Percentiles rank a stretch among this genome's conserved stretches.
These are phyloP conservation scores for Ceriagrion tenellum DNA, from an alignment of 2,888 invertebrate species.

Conservation along the genomic window DNA sequence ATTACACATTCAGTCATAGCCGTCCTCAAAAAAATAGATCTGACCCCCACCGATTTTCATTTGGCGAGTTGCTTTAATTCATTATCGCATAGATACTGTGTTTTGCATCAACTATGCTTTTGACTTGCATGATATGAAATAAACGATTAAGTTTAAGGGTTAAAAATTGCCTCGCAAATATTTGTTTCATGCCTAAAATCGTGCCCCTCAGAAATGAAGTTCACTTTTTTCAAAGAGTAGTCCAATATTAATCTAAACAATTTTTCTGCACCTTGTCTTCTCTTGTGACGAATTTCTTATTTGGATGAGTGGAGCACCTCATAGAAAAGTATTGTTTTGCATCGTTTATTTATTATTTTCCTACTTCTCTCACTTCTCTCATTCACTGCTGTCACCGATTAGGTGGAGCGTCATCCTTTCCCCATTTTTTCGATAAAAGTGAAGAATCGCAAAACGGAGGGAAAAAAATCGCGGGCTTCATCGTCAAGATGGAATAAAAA, in stretches of 20 bases:
- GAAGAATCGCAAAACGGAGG: neutral
- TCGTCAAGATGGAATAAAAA: conserved; percentile 12
- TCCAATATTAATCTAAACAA: neutral
- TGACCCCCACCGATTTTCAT: no score
- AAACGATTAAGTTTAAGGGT: no score
- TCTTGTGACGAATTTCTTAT: neutral
- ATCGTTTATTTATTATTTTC: no score
- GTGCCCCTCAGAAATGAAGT: neutral
- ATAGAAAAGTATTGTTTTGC: no score
- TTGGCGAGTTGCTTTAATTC: no score
- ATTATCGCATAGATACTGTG: no score
- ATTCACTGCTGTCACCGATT: neutral
- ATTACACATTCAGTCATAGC: no score
- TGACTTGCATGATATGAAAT: no score
- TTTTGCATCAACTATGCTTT: no score
- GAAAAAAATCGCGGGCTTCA: neutral
- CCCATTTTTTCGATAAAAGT: neutral
- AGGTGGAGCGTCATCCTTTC: neutral
- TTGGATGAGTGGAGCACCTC: neutral
- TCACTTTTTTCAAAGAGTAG: neutral
- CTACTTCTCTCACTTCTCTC: neutral
- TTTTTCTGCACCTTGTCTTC: neutral
- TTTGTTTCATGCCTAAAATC: no score
- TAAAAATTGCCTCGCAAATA: no score
- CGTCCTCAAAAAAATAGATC: no score